Conservation (phyloP, 2,113 vertebrate genomes). For the Halichoerus grypus region DNA sequence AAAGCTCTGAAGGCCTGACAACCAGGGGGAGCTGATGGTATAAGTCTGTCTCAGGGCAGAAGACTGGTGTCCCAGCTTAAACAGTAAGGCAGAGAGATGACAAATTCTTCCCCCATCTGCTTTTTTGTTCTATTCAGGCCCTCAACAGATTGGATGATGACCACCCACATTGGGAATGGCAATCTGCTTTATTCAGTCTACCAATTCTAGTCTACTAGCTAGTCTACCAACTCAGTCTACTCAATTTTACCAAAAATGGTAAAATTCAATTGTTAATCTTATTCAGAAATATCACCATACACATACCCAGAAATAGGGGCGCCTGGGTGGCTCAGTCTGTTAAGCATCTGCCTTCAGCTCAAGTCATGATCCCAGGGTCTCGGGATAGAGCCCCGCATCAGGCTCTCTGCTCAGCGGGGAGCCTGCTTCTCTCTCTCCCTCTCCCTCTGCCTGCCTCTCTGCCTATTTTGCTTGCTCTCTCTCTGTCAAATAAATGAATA, state of each 20-base stretch:
- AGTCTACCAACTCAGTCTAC: too few species aligned
- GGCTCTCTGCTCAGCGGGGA: too few species aligned
- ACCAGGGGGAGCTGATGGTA: neutral
- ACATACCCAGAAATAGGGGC: neutral
- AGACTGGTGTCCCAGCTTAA: neutral
- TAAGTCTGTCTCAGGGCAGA: neutral
- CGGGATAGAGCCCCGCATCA: too few species aligned
- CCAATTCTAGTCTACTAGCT: neutral
- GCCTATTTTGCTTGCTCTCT: too few species aligned
- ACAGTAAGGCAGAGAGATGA: neutral
- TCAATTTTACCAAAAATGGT: too few species aligned
- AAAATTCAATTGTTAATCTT: neutral
- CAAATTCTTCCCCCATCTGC: neutral
- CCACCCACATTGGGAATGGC: neutral
- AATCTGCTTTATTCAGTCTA: slow-evolving; percentile 6
- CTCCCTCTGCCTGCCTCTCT: too few species aligned
- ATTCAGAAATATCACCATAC: neutral
- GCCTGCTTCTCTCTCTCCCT: too few species aligned
- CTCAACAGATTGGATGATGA: neutral
- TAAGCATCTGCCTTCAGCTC: too few species aligned
- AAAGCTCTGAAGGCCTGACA: neutral
- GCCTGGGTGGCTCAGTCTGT: too few species aligned
- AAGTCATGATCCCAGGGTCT: too few species aligned
- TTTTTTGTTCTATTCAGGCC: neutral
- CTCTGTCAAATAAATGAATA: too few species aligned